Evolutionary conservation across 2,888 invertebrate species (phyloP), one percentile per base, ranked within the genome.

Genomic region (Trilocha varians): DNA sequence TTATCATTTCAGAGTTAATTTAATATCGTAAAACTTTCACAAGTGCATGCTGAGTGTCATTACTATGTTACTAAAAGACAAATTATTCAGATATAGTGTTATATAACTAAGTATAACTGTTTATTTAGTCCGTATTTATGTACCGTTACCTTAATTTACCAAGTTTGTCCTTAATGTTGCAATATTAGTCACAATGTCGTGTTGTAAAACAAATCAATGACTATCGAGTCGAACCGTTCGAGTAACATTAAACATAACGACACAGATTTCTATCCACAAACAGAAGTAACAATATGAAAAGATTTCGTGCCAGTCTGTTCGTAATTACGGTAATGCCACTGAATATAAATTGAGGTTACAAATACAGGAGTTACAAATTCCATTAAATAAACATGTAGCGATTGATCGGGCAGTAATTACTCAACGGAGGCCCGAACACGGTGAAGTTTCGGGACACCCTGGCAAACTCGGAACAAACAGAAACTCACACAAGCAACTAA

Each of bases 381-480:
- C 41, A 43, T 50, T 46, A 49, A 44, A 53, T 58, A 56, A 59
- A 62, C 59, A 61, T 60, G 62, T 57, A 58, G 36, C 61, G 63
- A 62, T 66, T 68, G 62, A 71, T 70, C 59, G 63, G 59, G 55
- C 61, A 65, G 68, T 70, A 74, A 77, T 75, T 70, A 71, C 65
- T 63, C 59, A 59, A 53, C 51, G 55, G 53, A 53, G 61, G 56
- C 49, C 51, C 44, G 59, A 55, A 52, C 47, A 49, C 50, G 46
- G 47, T 47, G 62, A 73, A 76, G 59, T 75, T 76, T 69, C 40
- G 59, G 62, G 59, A 52, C 53, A 55, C 48, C 53, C 50, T 40
- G 49, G 42, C 34, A 50, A 59, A 61, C 56, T 60, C 52, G 39
- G 47, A 53, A 57, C 57, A 58, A 63, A 63, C 52, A 53, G 48